Conservation (phyloP, 2,888 invertebrate species). For the Merodon equestris region DNA sequence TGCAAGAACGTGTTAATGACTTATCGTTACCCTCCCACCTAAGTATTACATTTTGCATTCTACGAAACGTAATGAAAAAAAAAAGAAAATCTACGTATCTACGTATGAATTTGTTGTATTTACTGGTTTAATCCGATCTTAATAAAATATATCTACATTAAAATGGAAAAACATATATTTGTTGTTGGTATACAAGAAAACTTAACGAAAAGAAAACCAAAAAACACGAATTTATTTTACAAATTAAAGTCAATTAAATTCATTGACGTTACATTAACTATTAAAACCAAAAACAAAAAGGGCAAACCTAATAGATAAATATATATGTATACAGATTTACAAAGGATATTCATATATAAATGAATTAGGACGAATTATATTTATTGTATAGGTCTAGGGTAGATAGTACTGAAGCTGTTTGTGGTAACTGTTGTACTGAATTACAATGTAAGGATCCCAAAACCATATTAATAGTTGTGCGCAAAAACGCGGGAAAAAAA, state of each 20-base stretch:
- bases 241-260: slow-evolving; percentile 52
- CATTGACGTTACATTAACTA: slow-evolving; percentile 40
- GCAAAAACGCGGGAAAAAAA: too few species aligned
- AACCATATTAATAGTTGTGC: background rate
- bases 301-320: slow-evolving; percentile 13
- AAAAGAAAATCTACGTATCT: too few species aligned
- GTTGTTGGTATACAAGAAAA: background rate
- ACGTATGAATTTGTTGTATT: too few species aligned
- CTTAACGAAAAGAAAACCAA: too few species aligned
- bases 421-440: slow-evolving; percentile 57
- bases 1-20: too few species aligned
- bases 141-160: too few species aligned
- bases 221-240: slow-evolving; percentile 60
- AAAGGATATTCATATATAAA: slow-evolving; percentile 54
- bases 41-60: too few species aligned
- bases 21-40: too few species aligned
- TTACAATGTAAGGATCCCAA: slow-evolving; percentile 31
- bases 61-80: too few species aligned
- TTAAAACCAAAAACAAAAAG: slow-evolving; percentile 27
- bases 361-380: slow-evolving; percentile 4
- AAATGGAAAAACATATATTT: too few species aligned
- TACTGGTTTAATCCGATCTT: too few species aligned
- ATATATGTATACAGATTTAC: slow-evolving; percentile 30
- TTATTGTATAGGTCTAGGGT: too few species aligned
- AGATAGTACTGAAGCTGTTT: slow-evolving; percentile 23